Conservation (phyloP, 1,140 invertebrate genomes). For the Ylistrum balloti region DNA sequence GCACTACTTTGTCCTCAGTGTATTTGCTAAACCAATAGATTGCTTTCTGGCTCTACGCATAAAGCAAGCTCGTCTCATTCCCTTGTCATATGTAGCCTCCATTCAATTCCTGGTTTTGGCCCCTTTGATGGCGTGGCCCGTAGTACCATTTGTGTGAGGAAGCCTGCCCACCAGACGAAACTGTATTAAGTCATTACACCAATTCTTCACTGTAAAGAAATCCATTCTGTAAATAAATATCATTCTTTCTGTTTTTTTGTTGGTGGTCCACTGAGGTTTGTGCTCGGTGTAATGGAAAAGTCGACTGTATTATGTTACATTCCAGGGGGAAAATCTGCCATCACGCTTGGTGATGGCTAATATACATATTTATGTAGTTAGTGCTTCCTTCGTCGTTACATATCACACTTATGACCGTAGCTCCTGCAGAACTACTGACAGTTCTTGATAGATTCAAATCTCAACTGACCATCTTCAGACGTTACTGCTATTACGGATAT, state of each 20-base stretch:
- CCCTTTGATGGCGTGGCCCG: neutral
- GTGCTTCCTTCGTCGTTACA: neutral
- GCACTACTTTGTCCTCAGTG: neutral
- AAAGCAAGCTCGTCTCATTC: neutral
- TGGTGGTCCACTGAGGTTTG: neutral
- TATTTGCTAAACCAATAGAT: constrained; percentile 39
- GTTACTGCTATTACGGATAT: neutral
- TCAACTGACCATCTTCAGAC: constrained; percentile 31
- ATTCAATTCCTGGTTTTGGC: neutral
- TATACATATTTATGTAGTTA: constrained; percentile 36
- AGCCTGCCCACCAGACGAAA: constrained; percentile 24
- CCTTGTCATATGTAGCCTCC: neutral
- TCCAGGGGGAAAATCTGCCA: neutral
- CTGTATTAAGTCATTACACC: constrained; percentile 34
- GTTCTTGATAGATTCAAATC: neutral
- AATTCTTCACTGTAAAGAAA: constrained; percentile 19
- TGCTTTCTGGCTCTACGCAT: constrained; percentile 12
- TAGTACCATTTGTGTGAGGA: constrained; percentile 2
- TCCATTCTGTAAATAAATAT: constrained; percentile 30
- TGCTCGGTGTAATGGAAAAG: constrained; percentile 32
- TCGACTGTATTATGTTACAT: constrained; percentile 26
- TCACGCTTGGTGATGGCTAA: neutral
- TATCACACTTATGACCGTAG: neutral
- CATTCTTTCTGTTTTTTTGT: constrained; percentile 24
- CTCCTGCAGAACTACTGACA: neutral